A percentile compares a stretch with the other conserved stretches of the same genome.
Conservation (phyloP, 2,797 vertebrate species). For the Apogon talboti region DNA sequence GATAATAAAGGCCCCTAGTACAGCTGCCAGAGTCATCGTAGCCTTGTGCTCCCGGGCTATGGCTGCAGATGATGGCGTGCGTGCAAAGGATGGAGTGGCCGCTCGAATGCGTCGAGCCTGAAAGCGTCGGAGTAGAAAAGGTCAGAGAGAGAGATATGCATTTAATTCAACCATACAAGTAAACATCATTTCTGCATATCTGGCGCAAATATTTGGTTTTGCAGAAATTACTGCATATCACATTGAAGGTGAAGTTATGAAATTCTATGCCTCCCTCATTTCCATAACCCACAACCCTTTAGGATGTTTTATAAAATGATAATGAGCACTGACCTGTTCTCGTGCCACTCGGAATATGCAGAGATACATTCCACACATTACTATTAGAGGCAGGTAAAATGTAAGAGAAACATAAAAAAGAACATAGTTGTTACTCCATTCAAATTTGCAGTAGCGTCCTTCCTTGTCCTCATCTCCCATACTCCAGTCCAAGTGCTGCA, state of each 20-base stretch:
- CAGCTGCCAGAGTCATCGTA: conserved; percentile 89
- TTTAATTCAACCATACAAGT: neutral
- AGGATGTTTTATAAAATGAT: conserved; percentile 11
- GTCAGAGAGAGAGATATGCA: conserved; percentile 5
- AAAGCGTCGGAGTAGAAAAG: conserved; percentile 11
- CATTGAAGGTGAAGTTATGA: conserved; percentile 5
- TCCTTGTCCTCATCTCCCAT: conserved; percentile 56
- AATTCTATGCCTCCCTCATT: conserved; percentile 2
- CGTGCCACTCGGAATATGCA: conserved; percentile 91
- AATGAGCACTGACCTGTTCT: conserved; percentile 83
- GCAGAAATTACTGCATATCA: neutral
- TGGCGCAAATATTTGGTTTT: neutral
- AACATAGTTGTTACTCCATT: conserved; percentile 89
- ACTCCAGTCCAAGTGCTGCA: conserved; percentile 81
- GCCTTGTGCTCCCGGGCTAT: conserved; percentile 93
- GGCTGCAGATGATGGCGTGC: conserved; percentile 71
- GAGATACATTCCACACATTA: conserved; percentile 94
- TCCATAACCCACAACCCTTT: neutral
- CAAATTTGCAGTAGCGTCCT: conserved; percentile 83
- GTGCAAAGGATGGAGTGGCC: conserved; percentile 77
- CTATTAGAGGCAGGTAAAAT: conserved; percentile 92
- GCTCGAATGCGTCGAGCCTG: conserved; percentile 90
- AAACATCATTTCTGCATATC: neutral
- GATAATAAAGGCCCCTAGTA: conserved; percentile 91
- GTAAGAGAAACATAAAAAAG: conserved; percentile 85